Evolutionary conservation across 2,888 invertebrate species (phyloP).

Genomic region (Muschampia plurimacula): DNA sequence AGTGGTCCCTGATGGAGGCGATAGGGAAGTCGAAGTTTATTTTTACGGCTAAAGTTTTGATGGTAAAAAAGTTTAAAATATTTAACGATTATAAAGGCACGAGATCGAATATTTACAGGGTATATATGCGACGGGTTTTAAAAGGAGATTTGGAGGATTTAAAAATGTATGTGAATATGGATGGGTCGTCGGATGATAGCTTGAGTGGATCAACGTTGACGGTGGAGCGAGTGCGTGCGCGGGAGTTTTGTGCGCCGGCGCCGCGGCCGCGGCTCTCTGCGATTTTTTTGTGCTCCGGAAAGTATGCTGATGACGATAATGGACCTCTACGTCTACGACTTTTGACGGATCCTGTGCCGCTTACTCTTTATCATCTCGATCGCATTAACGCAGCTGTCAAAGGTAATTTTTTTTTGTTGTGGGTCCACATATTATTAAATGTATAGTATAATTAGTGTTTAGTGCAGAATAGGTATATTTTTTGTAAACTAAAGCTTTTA

Average conservation of each 20-base stretch:
- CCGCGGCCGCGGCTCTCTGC: constrained; percentile 79
- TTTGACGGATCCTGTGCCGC: constrained; percentile 80
- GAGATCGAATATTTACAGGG: constrained; percentile 76
- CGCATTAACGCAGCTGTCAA: constrained; percentile 83
- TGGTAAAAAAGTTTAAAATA: constrained; percentile 72
- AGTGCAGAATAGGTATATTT: neutral
- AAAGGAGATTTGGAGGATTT: constrained; percentile 77
- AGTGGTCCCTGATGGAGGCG: constrained; percentile 81
- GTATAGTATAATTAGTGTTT: too few relatives aligned
- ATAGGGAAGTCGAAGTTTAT: constrained; percentile 81
- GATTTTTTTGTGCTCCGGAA: constrained; percentile 75
- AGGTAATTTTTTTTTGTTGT: constrained; percentile 61
- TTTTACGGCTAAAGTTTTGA: constrained; percentile 82
- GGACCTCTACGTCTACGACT: constrained; percentile 66
- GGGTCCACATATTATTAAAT: neutral
- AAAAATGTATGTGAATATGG: constrained; percentile 66
- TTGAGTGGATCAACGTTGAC: constrained; percentile 74
- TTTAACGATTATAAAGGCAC: constrained; percentile 59
- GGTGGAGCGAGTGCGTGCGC: constrained; percentile 68
- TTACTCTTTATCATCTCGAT: constrained; percentile 82
- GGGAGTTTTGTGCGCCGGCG: constrained; percentile 72
- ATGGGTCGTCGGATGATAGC: constrained; percentile 63
- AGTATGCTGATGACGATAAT: constrained; percentile 61
- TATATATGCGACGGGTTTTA: constrained; percentile 76
- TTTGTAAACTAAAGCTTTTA: neutral